Percentiles rank a stretch among this genome's conserved stretches.
phyloP scores from a whole-genome alignment of 2,888 invertebrate species.

The Ochlodes sylvanus region DNA sequence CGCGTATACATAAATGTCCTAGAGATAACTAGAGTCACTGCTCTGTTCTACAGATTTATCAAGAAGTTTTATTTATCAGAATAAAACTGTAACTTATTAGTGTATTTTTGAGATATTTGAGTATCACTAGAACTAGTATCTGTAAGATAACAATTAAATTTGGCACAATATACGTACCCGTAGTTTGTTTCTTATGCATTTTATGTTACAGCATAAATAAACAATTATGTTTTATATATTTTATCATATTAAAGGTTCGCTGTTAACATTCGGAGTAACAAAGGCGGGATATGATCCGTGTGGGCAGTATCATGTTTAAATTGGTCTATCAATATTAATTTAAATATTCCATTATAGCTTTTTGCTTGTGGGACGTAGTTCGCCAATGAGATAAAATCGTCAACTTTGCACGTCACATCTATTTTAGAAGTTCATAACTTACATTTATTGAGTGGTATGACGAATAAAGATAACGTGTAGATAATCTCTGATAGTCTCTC shows the following conservation, averaged over 20 bases:
- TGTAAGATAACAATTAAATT: too few relatives aligned
- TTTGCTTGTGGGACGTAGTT: conserved; percentile 55
- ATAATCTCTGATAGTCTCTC: too few relatives aligned
- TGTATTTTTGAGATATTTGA: too few relatives aligned
- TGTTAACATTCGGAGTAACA: conserved; percentile 26
- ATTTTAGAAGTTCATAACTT: conserved; percentile 58
- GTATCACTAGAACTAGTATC: too few relatives aligned
- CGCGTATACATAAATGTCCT: too few relatives aligned
- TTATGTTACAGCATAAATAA: neutral
- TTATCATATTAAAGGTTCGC: conserved; percentile 8
- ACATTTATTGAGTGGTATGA: conserved; percentile 1
- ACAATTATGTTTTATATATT: neutral
- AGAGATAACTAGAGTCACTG: too few relatives aligned
- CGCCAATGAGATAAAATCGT: conserved; percentile 46
- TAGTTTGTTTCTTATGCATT: neutral
- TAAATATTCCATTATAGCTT: conserved; percentile 54
- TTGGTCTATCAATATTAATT: conserved; percentile 56
- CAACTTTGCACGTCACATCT: conserved; percentile 63
- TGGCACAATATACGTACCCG: too few relatives aligned
- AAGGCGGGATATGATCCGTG: conserved; percentile 46
- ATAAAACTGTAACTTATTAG: too few relatives aligned
- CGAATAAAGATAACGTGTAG: too few relatives aligned
- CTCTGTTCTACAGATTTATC: too few relatives aligned
- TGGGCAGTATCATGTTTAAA: conserved; percentile 60
- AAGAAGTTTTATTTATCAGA: too few relatives aligned